Conservation (phyloP, 2,113 vertebrate genomes). For the Spea multiplicata region DNA sequence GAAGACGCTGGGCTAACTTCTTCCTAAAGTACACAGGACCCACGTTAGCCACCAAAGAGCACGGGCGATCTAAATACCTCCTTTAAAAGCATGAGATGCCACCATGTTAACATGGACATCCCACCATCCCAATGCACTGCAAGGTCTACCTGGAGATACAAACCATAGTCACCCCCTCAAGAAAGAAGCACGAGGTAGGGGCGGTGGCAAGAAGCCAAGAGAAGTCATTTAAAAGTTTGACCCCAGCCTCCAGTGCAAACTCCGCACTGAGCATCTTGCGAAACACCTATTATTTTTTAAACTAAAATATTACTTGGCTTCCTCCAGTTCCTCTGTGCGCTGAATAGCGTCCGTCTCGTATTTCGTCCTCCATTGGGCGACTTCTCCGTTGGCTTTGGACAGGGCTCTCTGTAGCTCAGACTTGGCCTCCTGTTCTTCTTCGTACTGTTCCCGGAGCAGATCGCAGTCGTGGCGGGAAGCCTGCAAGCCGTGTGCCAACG, state of each 20-base stretch:
- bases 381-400: slow-evolving; percentile 75
- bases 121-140: too few relatives aligned
- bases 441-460: slow-evolving; percentile 78
- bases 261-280: too few relatives aligned
- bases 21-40: slow-evolving; percentile 56
- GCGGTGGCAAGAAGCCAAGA: too few relatives aligned
- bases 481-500: slow-evolving; percentile 77
- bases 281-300: too few relatives aligned
- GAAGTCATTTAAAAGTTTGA: too few relatives aligned
- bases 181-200: too few relatives aligned
- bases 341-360: slow-evolving; percentile 83
- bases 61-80: too few relatives aligned
- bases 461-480: slow-evolving; percentile 74
- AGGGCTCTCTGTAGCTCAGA: slow-evolving; percentile 74
- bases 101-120: too few relatives aligned
- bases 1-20: slow-evolving; percentile 66
- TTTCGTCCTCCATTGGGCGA: slow-evolving; percentile 79
- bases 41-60: background rate
- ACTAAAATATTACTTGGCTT: slow-evolving; percentile 72
- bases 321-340: slow-evolving; percentile 83
- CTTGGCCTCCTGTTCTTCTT: slow-evolving; percentile 78
- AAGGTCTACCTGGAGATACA: too few relatives aligned
- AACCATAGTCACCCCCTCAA: too few relatives aligned
- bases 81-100: too few relatives aligned
- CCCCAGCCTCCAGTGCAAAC: too few relatives aligned